Conservation (phyloP, 2,797 vertebrate species). For the Muscicapa striata region DNA sequence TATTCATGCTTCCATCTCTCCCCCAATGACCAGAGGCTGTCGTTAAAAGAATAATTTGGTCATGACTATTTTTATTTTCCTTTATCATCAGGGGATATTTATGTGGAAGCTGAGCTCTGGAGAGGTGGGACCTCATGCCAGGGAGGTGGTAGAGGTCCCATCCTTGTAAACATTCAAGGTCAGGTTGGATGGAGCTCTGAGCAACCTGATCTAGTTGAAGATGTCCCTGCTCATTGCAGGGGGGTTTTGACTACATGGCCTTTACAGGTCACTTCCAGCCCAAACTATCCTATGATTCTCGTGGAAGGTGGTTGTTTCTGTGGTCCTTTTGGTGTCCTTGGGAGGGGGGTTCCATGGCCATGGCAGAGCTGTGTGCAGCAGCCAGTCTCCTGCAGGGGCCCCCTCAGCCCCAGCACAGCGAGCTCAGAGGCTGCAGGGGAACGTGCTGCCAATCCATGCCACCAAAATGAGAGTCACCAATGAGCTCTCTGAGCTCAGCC, state of each 20-base stretch:
- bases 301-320: background rate
- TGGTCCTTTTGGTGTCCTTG: background rate
- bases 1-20: background rate
- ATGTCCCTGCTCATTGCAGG: background rate
- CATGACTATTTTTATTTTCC: background rate
- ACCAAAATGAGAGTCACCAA: background rate
- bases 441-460: fast-evolving
- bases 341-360: background rate
- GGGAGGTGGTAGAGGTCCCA: background rate
- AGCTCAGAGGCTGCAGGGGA: background rate
- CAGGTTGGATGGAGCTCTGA: background rate
- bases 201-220: background rate
- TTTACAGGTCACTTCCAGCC: background rate
- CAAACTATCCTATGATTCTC: background rate
- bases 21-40: background rate
- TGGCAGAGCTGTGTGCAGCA: background rate
- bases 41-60: background rate
- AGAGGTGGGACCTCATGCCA: background rate
- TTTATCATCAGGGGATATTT: background rate
- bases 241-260: background rate
- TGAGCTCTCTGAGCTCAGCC: background rate
- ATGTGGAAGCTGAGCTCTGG: background rate
- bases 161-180: background rate
- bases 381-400: background rate
- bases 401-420: fast-evolving